phyloP scores from a whole-genome alignment of 2,888 invertebrate genomes.

The Halocaridina rubra region DNA sequence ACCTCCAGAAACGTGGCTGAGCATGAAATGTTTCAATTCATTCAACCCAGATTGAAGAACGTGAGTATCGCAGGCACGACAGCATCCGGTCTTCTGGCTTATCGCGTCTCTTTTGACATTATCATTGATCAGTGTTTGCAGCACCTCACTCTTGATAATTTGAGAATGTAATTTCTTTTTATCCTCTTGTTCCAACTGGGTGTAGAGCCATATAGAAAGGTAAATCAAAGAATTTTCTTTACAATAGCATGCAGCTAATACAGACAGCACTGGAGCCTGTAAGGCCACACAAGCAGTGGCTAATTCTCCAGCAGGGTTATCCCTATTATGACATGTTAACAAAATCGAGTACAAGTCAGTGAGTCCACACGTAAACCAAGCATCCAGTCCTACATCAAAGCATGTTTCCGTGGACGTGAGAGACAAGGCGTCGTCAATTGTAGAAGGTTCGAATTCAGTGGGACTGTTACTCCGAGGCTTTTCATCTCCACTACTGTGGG shows the following conservation, averaged over 20 bases:
- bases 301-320: conserved; percentile 29
- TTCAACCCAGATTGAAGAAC: conserved; percentile 11
- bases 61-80: conserved; percentile 31
- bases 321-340: conserved; percentile 34
- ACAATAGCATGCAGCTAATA: conserved; percentile 42
- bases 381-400: conserved; percentile 27
- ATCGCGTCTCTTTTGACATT: neutral
- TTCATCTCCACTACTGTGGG: conserved; percentile 33
- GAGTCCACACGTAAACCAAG: conserved; percentile 22
- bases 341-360: conserved; percentile 45
- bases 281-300: conserved; percentile 24
- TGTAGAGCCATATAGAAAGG: conserved; percentile 36
- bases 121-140: neutral
- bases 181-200: conserved; percentile 14
- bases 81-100: conserved; percentile 10
- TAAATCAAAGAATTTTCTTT: neutral
- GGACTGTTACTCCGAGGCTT: conserved; percentile 29
- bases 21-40: conserved; percentile 17
- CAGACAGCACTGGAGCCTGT: conserved; percentile 29
- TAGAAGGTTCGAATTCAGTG: conserved; percentile 29
- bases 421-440: conserved; percentile 37
- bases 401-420: conserved; percentile 35
- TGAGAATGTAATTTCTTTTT: conserved; percentile 17
- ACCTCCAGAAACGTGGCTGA: conserved; percentile 25
- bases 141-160: neutral